A percentile compares a stretch with the other conserved stretches of the same genome.
Evolutionary conservation across 2,113 vertebrate species (phyloP).

Genomic region (Oophaga pumilio): DNA sequence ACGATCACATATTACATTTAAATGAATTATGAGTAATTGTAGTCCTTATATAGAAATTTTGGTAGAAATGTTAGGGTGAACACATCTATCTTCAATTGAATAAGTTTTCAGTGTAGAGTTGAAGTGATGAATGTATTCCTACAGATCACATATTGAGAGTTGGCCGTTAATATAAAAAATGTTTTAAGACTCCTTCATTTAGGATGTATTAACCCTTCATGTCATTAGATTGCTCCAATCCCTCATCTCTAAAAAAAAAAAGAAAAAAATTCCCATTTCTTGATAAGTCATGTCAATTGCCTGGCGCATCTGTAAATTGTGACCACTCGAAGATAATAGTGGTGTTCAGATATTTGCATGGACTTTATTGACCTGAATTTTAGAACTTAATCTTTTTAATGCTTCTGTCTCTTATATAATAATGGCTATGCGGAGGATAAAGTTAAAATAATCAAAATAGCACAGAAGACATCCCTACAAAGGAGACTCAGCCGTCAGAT

Average conservation of each 20-base stretch:
- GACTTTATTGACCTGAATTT: constrained; percentile 24
- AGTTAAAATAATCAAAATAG: constrained; percentile 32
- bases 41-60: too few relatives aligned
- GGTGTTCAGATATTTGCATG: not conserved
- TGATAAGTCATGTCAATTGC: not conserved
- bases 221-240: not conserved
- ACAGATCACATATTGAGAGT: too few relatives aligned
- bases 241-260: not conserved
- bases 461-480: not conserved
- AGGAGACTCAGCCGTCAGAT: constrained; percentile 15
- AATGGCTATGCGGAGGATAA: not conserved
- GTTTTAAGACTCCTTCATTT: too few relatives aligned
- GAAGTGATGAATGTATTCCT: too few relatives aligned
- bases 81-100: too few relatives aligned
- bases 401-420: constrained; percentile 5
- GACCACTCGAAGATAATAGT: not conserved
- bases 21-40: too few relatives aligned
- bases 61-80: too few relatives aligned
- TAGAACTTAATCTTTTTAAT: constrained; percentile 26
- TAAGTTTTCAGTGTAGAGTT: too few relatives aligned
- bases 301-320: not conserved
- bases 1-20: too few relatives aligned
- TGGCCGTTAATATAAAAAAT: too few relatives aligned
- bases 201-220: too few relatives aligned
- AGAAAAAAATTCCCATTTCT: not conserved